Evolutionary conservation across 2,888 invertebrate species (phyloP), one percentile per base, ranked within the genome.

Genomic region (Chirona hameri): DNA sequence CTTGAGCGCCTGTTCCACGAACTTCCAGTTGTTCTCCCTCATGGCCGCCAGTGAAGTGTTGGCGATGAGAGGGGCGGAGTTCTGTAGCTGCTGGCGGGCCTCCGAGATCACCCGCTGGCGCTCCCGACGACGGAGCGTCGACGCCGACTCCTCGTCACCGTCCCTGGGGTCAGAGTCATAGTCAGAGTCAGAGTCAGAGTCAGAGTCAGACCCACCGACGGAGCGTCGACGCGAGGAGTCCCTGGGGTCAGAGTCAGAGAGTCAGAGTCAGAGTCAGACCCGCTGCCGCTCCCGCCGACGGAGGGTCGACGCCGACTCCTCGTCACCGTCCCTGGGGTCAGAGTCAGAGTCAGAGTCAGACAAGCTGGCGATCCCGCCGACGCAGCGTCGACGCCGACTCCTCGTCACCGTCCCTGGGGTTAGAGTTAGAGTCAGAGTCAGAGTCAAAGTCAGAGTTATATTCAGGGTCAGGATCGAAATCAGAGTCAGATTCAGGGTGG

Each of bases 1-100:
- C 92, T 97, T 97, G 81, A 99, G 90, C 86, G 99, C 91, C 88
- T 97, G 96, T 87, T 99, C 98, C 81, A 99, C 98, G 90, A 99
- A 99, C 46, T 96, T 95, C 93, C 97, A 96, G 89, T 99, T 98
- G 60, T 97, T 97, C 88, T 98, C 97, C 24, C 97, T 97, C 86
- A 98, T 94, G 69, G 95, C 91, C 0, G 97, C 95, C 0, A 97
- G 95, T 85, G 89, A 88, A 86, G 89, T 87, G 84, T 89, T 89
- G 82, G 81, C 65, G 52, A 82, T 81, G 52, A 83, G 82, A 52
- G 84, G 84, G 12, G 84, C 57, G 81, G 83, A 82, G 18, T 72
- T 81, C 79, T 83, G 82, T 46, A 85, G 83, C 81, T 83, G 82
- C 55, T 85, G 84, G 18, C 84, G 84, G 65, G 84, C 84, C 69